Evolutionary conservation across 1,140 invertebrate species (phyloP).

Genomic region (Armadillidium nasatum): DNA sequence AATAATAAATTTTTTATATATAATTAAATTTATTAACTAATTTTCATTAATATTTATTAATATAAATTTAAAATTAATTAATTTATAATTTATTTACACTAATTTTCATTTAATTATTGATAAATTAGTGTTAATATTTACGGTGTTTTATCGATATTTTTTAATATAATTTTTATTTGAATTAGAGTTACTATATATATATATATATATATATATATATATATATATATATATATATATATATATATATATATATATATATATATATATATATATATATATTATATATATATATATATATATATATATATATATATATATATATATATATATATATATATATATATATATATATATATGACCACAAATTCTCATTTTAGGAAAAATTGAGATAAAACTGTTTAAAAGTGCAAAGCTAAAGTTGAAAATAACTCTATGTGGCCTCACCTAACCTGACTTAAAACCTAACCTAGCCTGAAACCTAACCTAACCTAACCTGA

Average conservation of each 20-base stretch:
- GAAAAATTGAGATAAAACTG: too few species aligned
- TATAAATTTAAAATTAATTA: background rate
- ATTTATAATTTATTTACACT: background rate
- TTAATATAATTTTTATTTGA: background rate
- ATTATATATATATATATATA: background rate
- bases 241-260: constrained; percentile 12
- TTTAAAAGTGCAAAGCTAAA: too few species aligned
- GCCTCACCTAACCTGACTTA: too few species aligned
- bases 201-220: background rate
- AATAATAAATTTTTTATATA: background rate
- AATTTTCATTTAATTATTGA: background rate
- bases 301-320: too few species aligned
- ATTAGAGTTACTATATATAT: background rate
- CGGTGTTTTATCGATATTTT: background rate
- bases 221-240: constrained; percentile 8
- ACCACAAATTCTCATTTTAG: too few species aligned
- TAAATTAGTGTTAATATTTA: background rate
- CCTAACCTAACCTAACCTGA: too few species aligned
- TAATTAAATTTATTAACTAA: too few species aligned
- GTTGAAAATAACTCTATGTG: too few species aligned
- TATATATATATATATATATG: too few species aligned
- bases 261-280: background rate
- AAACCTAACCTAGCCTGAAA: too few species aligned
- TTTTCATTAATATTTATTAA: background rate
- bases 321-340: too few species aligned